These are phyloP conservation scores for Neolamprologus modestus DNA, from an alignment of 2,113 vertebrate species.

Conservation along the genomic window DNA sequence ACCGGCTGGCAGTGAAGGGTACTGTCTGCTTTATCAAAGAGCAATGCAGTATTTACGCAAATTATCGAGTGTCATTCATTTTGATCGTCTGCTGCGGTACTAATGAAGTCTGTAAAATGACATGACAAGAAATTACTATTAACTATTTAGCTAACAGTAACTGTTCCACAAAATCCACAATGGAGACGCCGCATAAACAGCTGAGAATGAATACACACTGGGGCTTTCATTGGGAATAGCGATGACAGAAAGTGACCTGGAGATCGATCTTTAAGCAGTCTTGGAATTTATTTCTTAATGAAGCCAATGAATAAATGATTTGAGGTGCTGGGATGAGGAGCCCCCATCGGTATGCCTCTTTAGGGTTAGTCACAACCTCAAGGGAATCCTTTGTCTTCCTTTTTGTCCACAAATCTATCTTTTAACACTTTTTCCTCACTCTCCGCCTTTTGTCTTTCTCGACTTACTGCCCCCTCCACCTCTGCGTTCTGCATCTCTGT, in stretches of 20 bases:
- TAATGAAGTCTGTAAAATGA: not conserved
- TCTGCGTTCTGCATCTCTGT: not conserved
- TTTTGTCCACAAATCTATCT: not conserved
- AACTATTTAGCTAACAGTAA: not conserved
- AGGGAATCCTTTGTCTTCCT: conserved; percentile 8
- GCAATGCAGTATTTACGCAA: not conserved
- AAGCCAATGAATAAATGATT: conserved; percentile 70
- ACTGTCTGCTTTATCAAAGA: conserved; percentile 7
- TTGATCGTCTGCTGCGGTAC: not conserved
- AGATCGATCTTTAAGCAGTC: conserved; percentile 48
- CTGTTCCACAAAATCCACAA: conserved; percentile 24
- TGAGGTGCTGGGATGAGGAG: conserved; percentile 34
- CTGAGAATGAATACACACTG: conserved; percentile 14
- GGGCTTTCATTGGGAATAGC: conserved; percentile 38
- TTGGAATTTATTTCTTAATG: conserved; percentile 61
- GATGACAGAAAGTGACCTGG: conserved; percentile 40
- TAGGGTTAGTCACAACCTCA: conserved; percentile 5
- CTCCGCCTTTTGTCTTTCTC: not conserved
- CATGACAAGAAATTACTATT: not conserved
- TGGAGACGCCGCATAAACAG: conserved; percentile 11
- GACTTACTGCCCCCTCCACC: not conserved
- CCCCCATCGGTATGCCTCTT: conserved; percentile 29
- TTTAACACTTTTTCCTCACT: conserved; percentile 10
- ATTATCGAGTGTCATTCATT: not conserved
- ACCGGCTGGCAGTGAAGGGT: conserved; percentile 26